Evolutionary conservation across 2,113 vertebrate species (phyloP).

Genomic region (Collichthys lucidus): DNA sequence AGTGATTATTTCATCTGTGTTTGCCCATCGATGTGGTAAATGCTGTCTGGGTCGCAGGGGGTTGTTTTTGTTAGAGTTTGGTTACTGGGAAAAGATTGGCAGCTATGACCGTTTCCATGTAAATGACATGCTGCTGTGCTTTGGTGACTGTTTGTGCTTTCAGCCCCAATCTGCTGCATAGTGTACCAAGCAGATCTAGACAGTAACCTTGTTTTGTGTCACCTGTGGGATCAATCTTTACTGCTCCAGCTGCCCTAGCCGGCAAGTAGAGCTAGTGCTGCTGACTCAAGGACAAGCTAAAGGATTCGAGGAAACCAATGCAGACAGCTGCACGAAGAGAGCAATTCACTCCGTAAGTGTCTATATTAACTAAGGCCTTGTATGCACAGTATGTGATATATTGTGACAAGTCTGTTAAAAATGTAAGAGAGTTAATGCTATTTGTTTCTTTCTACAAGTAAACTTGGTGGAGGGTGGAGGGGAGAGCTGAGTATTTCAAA

Average conservation of each 20-base stretch:
- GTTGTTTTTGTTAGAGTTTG: conserved; percentile 13
- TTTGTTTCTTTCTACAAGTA: not conserved
- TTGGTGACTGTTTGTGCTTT: conserved; percentile 51
- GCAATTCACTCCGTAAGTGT: not conserved
- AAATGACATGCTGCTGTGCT: conserved; percentile 25
- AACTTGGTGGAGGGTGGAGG: not conserved
- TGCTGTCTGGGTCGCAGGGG: not conserved
- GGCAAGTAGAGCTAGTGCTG: not conserved
- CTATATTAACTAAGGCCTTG: not conserved
- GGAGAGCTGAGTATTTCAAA: not conserved
- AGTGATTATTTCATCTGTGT: not conserved
- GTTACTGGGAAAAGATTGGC: conserved; percentile 1
- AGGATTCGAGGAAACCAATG: not conserved
- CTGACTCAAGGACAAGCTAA: conserved; percentile 4
- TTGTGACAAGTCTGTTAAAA: not conserved
- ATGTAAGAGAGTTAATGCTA: not conserved
- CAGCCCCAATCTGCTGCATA: conserved; percentile 15
- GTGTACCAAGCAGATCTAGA: conserved; percentile 20
- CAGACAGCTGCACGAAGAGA: not conserved
- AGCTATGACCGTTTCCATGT: conserved; percentile 12
- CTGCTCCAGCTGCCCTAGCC: not conserved
- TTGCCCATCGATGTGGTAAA: not conserved
- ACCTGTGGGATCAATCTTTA: conserved; percentile 18
- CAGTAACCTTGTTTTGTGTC: not conserved
- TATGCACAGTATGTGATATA: not conserved